Evolutionary conservation across 2,888 invertebrate species (phyloP).

Genomic region (Mylabris sibirica): DNA sequence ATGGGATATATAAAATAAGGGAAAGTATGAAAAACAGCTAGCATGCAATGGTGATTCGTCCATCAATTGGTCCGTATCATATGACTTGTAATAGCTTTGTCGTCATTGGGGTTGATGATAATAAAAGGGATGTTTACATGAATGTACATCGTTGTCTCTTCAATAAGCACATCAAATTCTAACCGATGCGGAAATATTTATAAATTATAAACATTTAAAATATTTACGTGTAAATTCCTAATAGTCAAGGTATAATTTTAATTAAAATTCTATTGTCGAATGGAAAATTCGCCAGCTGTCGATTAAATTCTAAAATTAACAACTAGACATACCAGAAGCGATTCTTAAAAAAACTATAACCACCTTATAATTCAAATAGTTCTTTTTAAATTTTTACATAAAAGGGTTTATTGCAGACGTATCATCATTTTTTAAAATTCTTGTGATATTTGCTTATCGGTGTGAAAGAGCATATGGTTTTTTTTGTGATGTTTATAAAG

Average conservation of each 20-base stretch:
- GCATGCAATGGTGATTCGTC: not conserved
- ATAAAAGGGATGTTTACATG: conserved; percentile 19
- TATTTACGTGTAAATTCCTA: not conserved
- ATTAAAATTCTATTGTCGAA: not conserved
- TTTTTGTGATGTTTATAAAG: not conserved
- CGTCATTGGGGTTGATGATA: conserved; percentile 15
- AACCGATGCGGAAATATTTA: not conserved
- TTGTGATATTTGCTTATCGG: not conserved
- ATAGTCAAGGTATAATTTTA: not conserved
- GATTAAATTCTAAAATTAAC: conserved; percentile 11
- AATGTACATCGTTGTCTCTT: not conserved
- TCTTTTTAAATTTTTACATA: too few relatives aligned
- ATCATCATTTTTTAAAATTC: not conserved
- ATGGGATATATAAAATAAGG: not conserved
- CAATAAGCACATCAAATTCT: conserved; percentile 11
- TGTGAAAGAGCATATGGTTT: not conserved
- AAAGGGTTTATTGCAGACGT: not conserved
- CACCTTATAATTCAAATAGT: too few relatives aligned
- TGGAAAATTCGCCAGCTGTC: conserved; percentile 3
- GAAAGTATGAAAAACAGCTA: not conserved
- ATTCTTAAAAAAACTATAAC: too few relatives aligned
- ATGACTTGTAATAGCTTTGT: conserved; percentile 27
- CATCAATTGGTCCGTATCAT: conserved; percentile 25
- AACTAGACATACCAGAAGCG: not conserved
- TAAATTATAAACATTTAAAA: too few relatives aligned